Percentiles rank a stretch among this genome's conserved stretches.
phyloP scores from a whole-genome alignment of 2,113 vertebrate species.

The Ceyx margarethae region DNA sequence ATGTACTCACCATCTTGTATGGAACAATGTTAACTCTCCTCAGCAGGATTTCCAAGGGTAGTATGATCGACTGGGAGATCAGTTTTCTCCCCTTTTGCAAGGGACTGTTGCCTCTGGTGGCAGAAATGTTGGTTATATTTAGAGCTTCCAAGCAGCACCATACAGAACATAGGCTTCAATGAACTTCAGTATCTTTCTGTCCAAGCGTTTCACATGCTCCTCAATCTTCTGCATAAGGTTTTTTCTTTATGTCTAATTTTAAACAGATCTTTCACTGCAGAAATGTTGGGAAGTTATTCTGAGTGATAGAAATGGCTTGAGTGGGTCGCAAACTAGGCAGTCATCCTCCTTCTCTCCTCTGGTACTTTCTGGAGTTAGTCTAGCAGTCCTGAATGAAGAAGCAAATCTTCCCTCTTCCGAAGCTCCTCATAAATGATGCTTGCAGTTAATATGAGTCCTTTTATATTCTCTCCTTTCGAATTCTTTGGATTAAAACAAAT shows the following conservation, averaged over 20 bases:
- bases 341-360: background rate
- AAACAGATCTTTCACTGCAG: background rate
- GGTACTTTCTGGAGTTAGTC: constrained; percentile 23
- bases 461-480: constrained; percentile 68
- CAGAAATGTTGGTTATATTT: constrained; percentile 24
- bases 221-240: background rate
- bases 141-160: background rate
- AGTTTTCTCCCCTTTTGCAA: background rate
- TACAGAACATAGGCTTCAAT: background rate
- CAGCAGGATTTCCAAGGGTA: background rate
- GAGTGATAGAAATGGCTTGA: constrained; percentile 12
- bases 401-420: constrained; percentile 26
- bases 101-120: constrained; percentile 44
- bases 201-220: constrained; percentile 7
- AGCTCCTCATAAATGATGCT: constrained; percentile 64
- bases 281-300: constrained; percentile 19
- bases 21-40: background rate
- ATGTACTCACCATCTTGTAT: background rate
- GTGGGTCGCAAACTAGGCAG: constrained; percentile 5
- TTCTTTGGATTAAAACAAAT: constrained; percentile 72
- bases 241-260: constrained; percentile 25
- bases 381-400: constrained; percentile 29
- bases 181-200: constrained; percentile 14
- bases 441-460: constrained; percentile 71
- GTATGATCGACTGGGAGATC: background rate